Evolutionary conservation across 2,113 vertebrate species (phyloP).

Genomic region (Taxidea taxus): DNA sequence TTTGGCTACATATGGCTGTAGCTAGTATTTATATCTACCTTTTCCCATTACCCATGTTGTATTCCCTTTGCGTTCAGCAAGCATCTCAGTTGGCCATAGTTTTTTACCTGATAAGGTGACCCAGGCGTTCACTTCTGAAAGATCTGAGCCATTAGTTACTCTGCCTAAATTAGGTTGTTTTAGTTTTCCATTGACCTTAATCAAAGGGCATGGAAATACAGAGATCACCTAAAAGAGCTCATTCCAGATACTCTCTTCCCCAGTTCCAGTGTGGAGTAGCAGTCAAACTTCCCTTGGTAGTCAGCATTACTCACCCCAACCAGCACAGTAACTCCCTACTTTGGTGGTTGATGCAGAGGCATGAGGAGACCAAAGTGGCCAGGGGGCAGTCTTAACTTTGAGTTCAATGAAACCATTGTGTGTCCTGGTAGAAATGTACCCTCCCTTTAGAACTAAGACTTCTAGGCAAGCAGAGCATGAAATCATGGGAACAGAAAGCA

Average conservation of each 20-base stretch:
- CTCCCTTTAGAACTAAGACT: background rate
- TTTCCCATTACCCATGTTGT: background rate
- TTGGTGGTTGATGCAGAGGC: background rate
- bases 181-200: background rate
- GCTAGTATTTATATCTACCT: background rate
- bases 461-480: background rate
- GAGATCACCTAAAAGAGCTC: background rate
- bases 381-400: background rate
- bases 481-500: background rate
- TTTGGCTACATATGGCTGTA: background rate
- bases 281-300: background rate
- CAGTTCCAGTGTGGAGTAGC: background rate
- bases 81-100: background rate
- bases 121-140: background rate
- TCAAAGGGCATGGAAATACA: background rate
- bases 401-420: background rate
- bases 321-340: background rate
- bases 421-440: background rate
- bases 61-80: background rate
- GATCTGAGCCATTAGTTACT: background rate
- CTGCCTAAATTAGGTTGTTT: background rate
- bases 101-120: background rate
- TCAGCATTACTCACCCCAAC: background rate
- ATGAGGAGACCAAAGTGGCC: background rate
- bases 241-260: background rate